Base-by-base conservation (phyloP, 2,888 invertebrate genomes). In the Amiota minor region DNA sequence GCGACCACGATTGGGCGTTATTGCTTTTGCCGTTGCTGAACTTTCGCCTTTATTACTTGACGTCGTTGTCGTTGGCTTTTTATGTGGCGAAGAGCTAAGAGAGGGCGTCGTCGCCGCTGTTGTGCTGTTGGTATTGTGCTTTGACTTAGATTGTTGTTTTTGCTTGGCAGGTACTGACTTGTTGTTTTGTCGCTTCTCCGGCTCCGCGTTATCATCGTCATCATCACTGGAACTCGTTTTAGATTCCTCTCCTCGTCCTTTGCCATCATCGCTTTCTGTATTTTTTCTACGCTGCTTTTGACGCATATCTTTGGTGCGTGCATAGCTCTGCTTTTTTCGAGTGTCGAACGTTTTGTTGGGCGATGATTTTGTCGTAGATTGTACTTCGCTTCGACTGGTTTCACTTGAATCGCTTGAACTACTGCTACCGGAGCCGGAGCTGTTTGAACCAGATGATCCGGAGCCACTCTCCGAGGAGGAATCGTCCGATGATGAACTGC, bases 1-100 rank as follows among this genome's bases (percentile, higher is more conserved):
- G 35, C 80, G 79, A 47, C 78, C 77, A 56, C 80, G 76, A 61
- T 75, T 81, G 93, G 93, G 77, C 92, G 92, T 73, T 53, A 79
- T 56, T 20, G 77, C 74, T 35, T 77, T 14, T 62, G 76, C 45
- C 35, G 73, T 47, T 69, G 78, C 20, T 72, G 76, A 59, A 64
- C 62, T 64, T 55, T 75, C 53, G 59, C 74, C 18, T 46, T 64
- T 20, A 20, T 76, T 76, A 73, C 68, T 75, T 47, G 74, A 68
- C 67, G 77, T n/a, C 35, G 77, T 18, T 16, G 74, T 74, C 45
- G 72, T 61, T 47, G 78, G 53, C 53, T 73, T 74, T 74, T 70
- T 74, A 1, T 64, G 72, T 76, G 56, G 56, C 72, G 67, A 70
- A 35, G 35, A 35, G 56, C 18, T 73, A 53, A 72, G 74, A 1